phyloP scores from a whole-genome alignment of 1,140 invertebrate genomes.

The Anagrus nilaparvatae region DNA sequence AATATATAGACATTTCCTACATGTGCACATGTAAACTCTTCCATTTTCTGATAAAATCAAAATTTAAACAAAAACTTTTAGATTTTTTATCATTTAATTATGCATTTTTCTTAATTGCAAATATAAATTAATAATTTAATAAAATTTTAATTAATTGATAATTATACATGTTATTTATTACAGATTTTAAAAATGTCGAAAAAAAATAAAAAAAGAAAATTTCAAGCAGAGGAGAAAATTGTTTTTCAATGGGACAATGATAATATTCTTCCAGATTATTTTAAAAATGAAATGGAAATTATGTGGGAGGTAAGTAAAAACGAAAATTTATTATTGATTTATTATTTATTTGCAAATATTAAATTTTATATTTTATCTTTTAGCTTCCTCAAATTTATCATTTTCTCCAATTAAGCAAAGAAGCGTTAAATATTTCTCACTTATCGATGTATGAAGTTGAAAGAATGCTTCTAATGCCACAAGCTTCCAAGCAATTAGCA shows the following conservation, averaged over 20 bases:
- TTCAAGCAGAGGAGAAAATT: conserved; percentile 20
- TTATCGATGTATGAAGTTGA: conserved; percentile 53
- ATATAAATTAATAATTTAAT: too few relatives aligned
- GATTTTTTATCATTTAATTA: too few relatives aligned
- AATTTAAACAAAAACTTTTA: too few relatives aligned
- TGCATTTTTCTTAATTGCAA: too few relatives aligned
- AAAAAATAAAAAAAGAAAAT: conserved; percentile 21
- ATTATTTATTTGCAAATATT: neutral
- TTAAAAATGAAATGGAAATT: conserved; percentile 28
- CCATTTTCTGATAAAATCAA: too few relatives aligned
- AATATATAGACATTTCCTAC: too few relatives aligned
- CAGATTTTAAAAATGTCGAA: conserved; percentile 23
- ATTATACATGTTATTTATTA: conserved; percentile 10
- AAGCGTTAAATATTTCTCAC: conserved; percentile 37
- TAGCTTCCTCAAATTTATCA: conserved; percentile 46
- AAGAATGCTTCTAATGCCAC: conserved; percentile 48
- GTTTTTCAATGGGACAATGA: conserved; percentile 26
- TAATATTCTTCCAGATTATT: conserved; percentile 24
- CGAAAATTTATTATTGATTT: neutral
- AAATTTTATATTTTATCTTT: conserved; percentile 12
- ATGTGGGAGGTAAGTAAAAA: conserved; percentile 35
- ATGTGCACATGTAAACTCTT: too few relatives aligned
- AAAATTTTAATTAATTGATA: too few relatives aligned
- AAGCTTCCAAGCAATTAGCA: conserved; percentile 45
- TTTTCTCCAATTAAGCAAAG: conserved; percentile 47